Evolutionary conservation across 2,113 vertebrate species (phyloP).

Genomic region (Spermophilus dauricus): DNA sequence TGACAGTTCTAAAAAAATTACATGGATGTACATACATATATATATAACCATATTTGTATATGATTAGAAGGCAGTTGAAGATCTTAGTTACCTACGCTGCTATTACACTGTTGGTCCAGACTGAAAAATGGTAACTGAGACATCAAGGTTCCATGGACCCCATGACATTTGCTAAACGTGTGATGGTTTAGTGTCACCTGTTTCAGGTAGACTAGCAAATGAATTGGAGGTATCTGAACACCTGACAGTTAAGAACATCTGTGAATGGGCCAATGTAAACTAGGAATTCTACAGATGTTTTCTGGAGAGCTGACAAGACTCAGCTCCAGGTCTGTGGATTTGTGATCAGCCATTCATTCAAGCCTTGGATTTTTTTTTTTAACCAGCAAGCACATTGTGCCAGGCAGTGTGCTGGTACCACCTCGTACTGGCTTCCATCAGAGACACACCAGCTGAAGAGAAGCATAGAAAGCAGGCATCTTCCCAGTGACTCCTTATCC

Average conservation of each 20-base stretch:
- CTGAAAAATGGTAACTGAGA: background rate
- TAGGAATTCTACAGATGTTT: background rate
- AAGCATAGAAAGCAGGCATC: background rate
- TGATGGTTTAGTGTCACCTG: background rate
- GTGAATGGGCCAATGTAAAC: background rate
- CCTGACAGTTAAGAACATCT: background rate
- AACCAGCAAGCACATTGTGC: background rate
- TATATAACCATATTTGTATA: background rate
- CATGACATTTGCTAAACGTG: background rate
- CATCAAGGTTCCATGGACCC: background rate
- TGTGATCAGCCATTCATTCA: background rate
- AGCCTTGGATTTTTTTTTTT: background rate
- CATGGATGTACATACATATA: background rate
- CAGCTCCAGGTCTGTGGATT: background rate
- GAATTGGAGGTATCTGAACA: background rate
- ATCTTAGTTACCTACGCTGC: background rate
- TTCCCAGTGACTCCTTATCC: background rate
- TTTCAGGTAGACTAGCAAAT: background rate
- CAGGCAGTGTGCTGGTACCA: background rate
- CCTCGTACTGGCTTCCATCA: background rate
- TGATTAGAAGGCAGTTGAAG: background rate
- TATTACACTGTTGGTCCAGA: background rate
- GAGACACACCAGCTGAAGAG: background rate
- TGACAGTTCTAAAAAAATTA: slow-evolving; percentile 15
- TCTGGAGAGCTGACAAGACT: background rate